Conservation (phyloP, 1,140 invertebrate species). For the Zaprionus vittiger region DNA sequence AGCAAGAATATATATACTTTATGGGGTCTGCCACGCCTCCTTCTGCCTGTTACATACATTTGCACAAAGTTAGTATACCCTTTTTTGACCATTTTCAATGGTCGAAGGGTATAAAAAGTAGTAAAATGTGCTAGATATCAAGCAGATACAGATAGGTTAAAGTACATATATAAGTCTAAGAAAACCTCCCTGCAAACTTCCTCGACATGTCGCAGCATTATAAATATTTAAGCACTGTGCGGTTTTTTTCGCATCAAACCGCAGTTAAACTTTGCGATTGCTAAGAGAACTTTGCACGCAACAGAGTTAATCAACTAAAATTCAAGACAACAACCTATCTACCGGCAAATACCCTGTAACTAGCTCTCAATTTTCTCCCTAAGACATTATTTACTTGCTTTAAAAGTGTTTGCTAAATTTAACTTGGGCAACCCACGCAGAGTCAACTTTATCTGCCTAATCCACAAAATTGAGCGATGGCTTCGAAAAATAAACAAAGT, state of each 20-base stretch:
- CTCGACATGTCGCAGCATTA: not conserved
- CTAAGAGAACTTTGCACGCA: not conserved
- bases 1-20: no score
- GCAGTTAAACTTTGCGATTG: conserved; percentile 1
- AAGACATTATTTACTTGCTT: not conserved
- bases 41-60: no score
- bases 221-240: conserved; percentile 18
- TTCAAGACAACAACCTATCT: not conserved
- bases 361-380: not conserved
- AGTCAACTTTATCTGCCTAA: not conserved
- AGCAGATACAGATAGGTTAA: not conserved
- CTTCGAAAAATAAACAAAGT: conserved; percentile 9
- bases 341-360: not conserved
- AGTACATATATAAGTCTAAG: not conserved
- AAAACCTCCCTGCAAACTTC: not conserved
- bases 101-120: no score
- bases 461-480: not conserved
- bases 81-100: no score
- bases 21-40: no score
- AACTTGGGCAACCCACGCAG: not conserved
- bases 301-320: not conserved
- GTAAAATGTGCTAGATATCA: no score
- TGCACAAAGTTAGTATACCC: no score
- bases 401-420: not conserved
- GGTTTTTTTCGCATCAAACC: conserved; percentile 1